A percentile compares a stretch with the other conserved stretches of the same genome.
phyloP scores from a whole-genome alignment of 2,797 vertebrate genomes.

The Jordanella pulchra region DNA sequence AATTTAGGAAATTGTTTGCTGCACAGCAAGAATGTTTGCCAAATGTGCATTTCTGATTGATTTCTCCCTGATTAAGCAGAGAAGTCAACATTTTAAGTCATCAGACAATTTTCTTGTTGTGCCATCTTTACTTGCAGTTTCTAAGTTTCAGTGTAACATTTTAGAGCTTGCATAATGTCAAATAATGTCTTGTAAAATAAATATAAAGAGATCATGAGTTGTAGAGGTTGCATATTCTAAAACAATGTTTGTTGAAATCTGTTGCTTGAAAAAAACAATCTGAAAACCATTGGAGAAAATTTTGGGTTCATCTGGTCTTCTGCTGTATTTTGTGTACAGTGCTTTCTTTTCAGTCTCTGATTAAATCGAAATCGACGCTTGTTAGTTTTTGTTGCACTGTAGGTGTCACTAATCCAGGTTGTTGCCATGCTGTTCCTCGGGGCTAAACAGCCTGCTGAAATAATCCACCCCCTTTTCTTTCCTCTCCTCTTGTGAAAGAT shows the following conservation, averaged over 20 bases:
- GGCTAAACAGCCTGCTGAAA: slow-evolving; percentile 68
- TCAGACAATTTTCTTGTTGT: not conserved
- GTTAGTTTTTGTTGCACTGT: slow-evolving; percentile 47
- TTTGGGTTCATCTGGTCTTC: not conserved
- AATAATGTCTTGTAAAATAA: not conserved
- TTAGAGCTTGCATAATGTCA: not conserved
- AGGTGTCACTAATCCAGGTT: slow-evolving; percentile 71
- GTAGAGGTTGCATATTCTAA: not conserved
- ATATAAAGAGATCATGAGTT: not conserved
- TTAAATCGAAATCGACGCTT: slow-evolving; percentile 15
- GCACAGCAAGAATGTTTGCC: not conserved
- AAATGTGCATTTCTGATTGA: not conserved
- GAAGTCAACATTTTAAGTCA: not conserved
- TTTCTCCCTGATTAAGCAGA: not conserved
- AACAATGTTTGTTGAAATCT: not conserved
- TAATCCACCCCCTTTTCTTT: slow-evolving; percentile 29
- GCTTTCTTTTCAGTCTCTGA: slow-evolving; percentile 10
- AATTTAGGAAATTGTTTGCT: no score
- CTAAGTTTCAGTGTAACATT: not conserved
- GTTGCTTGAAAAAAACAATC: not conserved
- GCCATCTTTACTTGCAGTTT: not conserved
- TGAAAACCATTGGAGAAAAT: not conserved
- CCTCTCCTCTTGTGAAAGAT: slow-evolving; percentile 14
- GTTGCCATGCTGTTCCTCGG: slow-evolving; percentile 54
- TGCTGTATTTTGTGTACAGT: not conserved